Evolutionary conservation across 2,113 vertebrate species (phyloP).

Genomic region (Rhinogobius similis): DNA sequence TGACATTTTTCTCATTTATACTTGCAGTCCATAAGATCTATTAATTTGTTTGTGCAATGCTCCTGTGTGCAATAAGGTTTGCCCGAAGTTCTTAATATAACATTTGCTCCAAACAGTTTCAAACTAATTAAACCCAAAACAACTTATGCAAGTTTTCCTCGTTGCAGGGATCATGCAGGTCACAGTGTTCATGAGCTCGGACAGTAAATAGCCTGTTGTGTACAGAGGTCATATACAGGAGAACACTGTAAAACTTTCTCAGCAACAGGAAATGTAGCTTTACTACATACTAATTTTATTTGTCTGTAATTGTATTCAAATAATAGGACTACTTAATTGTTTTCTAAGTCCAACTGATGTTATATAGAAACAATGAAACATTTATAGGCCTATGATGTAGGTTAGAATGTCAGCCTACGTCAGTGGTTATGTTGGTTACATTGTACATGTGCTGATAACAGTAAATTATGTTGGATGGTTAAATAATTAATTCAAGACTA

Average conservation of each 20-base stretch:
- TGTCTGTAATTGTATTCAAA: too few relatives aligned
- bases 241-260: neutral
- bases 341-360: too few relatives aligned
- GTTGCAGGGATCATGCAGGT: slow-evolving; percentile 2
- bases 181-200: slow-evolving; percentile 5
- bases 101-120: neutral
- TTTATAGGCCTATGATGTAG: too few relatives aligned
- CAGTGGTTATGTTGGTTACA: neutral
- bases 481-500: too few relatives aligned
- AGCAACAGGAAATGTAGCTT: neutral
- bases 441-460: neutral
- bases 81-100: neutral
- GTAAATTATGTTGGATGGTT: too few relatives aligned
- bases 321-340: too few relatives aligned
- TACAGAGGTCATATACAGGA: neutral
- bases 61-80: neutral
- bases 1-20: too few relatives aligned
- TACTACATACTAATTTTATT: too few relatives aligned
- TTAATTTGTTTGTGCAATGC: neutral
- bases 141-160: neutral
- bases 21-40: neutral
- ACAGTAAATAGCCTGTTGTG: slow-evolving; percentile 10
- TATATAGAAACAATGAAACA: too few relatives aligned
- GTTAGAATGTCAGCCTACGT: neutral
- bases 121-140: slow-evolving; percentile 3